Evolutionary conservation across 2,888 invertebrate species (phyloP).

Genomic region (Nomada flava): DNA sequence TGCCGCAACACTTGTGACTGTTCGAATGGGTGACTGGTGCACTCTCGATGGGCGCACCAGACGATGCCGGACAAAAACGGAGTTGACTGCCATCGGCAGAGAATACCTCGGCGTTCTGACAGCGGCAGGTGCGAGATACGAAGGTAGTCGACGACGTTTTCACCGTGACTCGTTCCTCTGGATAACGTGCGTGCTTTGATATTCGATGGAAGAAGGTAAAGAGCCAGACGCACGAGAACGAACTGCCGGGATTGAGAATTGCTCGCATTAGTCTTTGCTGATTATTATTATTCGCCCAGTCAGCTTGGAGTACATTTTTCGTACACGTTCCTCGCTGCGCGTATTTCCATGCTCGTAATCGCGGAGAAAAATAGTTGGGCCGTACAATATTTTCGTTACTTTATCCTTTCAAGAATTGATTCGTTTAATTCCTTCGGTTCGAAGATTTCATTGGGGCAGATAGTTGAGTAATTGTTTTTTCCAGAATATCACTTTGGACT

Average conservation of each 20-base stretch:
- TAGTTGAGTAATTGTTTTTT: background rate
- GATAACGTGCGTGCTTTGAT: constrained; percentile 72
- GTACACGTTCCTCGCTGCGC: background rate
- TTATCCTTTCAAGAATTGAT: background rate
- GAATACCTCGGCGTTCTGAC: constrained; percentile 66
- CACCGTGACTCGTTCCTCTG: constrained; percentile 67
- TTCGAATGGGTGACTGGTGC: constrained; percentile 44
- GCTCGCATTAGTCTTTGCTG: background rate
- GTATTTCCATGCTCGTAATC: background rate
- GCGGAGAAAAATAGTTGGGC: background rate
- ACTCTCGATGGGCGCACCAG: constrained; percentile 48
- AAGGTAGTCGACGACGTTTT: constrained; percentile 70
- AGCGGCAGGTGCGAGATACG: constrained; percentile 79
- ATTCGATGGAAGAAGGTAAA: constrained; percentile 65
- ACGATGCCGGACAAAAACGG: constrained; percentile 66
- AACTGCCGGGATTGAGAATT: constrained; percentile 22
- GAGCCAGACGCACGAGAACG: constrained; percentile 9
- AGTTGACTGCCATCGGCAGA: constrained; percentile 55
- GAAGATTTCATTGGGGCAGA: too few species aligned
- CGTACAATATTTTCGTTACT: background rate
- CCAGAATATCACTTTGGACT: too few species aligned
- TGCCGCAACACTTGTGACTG: constrained; percentile 47
- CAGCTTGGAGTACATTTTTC: background rate
- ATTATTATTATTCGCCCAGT: background rate
- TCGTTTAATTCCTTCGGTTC: too few species aligned